Evolutionary conservation across 2,113 vertebrate genomes (phyloP), one percentile per base, ranked within the genome.

Genomic region (Hyaena hyaena): DNA sequence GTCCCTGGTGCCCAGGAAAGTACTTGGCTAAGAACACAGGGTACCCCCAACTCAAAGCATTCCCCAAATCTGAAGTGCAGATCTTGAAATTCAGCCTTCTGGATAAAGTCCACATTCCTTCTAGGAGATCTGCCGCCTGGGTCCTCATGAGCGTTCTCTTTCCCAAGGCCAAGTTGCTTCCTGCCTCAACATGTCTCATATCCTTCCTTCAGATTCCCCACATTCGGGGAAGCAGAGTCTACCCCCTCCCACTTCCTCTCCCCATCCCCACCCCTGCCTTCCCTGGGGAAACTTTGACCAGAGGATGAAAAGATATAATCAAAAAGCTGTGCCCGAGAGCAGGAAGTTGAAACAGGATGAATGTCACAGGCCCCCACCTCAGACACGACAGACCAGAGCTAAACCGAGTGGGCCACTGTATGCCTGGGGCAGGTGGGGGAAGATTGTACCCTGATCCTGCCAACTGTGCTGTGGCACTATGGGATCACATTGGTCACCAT

Each of bases 261-360:
- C 39, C 39, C 53, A 61, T 77, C 77, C 23, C 63, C 28, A 50
- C 16, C 45, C 48, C 24, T 55, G 21, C 43, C 14, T 58, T 50
- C 28, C 55, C 35, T 35, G 58, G 50, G 48, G 88, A 92, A 28
- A 31, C 94, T 97, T 35, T 95, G 66, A 93, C 88, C 28, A 33
- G 58, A 92, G 94, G 90, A 95, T 87, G 63, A 61, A 76, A 90
- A 95, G 83, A 71, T 53, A 23, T 1, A 24, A 65, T 92, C 83
- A 95, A 77, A 93, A 73, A 81, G 63, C 39, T 73, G 55, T 65
- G 82, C 65, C 55, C 76, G 17, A 50, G 95, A 96, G 45, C 90
- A 45, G 96, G 93, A 93, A 91, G 93, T 2, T 43, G 65, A 84
- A 93, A 89, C 96, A 96, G 81, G 92, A 80, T 79, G 71, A 71